Base-by-base conservation (phyloP, 2,888 invertebrate genomes). In the Eupelmus urozonus region DNA sequence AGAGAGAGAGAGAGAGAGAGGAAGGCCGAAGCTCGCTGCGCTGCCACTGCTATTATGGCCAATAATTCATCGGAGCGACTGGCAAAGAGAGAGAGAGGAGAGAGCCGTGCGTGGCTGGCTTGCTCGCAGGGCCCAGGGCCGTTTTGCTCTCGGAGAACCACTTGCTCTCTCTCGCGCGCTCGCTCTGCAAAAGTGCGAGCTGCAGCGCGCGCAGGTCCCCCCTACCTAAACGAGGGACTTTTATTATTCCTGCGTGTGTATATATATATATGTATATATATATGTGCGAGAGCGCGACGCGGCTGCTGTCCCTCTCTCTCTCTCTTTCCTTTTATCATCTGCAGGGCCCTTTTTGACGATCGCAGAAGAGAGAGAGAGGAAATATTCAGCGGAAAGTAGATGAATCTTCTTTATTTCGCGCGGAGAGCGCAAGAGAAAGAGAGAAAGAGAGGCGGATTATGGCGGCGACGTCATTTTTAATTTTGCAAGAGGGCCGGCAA, bases 21-120 rank as follows among this genome's bases (percentile, higher is more conserved):
- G 75, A 81, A 81, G 84, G 82, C 84, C 85, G 84, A 85, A 83
- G 84, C 85, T 85, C 83, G 83, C 83, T 82, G 82, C n/a, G n/a
- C 84, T 84, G 85, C 88, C 89, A 89, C 89, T 88, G 89, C 89
- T 89, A 89, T 89, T 89, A 89, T 89, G 89, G 89, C 87, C 89
- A 89, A 89, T 89, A 89, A 89, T 88, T 89, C 89, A 89, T 89
- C 88, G 89, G 71, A 63, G 89, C 87, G 88, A 88, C 88, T 88
- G 89, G 87, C 87, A 88, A n/a, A n/a, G 85, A 85, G 85, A 34
- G 34, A 9, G 34, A 3, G 34, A 3, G 34, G 34, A 34, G 34
- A 34, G n/a, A n/a, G 34, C 34, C 34, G 9, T 86, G 84, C 85
- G 84, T 83, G 85, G 84, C 84, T 16, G 34, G 59, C 53, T 55